Conservation (phyloP, 2,797 vertebrate species). For the Gorsachius magnificus region DNA sequence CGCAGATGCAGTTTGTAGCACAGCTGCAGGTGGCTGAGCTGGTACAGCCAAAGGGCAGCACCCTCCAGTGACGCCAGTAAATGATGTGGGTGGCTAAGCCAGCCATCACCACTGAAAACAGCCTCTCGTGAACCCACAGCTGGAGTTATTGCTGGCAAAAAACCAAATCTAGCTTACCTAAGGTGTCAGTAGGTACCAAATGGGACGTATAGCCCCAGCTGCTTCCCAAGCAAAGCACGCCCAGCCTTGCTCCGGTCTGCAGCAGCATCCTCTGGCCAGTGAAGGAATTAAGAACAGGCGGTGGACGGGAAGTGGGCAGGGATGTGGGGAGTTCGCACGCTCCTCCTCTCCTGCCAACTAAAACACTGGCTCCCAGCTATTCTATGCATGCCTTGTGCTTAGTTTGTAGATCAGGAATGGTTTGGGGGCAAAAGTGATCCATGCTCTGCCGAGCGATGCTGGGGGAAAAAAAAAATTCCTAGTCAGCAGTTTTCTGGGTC, state of each 20-base stretch:
- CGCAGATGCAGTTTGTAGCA: neutral
- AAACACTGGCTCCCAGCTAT: neutral
- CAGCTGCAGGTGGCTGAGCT: neutral
- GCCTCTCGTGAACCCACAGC: neutral
- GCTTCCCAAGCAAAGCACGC: neutral
- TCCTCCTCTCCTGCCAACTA: neutral
- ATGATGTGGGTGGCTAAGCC: neutral
- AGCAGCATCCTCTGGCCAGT: conserved; percentile 26
- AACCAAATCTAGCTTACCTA: neutral
- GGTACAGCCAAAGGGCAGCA: neutral
- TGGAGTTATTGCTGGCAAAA: neutral
- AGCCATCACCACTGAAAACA: accelerated
- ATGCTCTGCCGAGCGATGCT: neutral
- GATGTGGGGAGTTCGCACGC: neutral
- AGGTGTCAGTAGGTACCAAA: neutral
- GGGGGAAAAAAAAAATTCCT: neutral
- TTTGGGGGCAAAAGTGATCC: neutral
- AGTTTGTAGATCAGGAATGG: neutral
- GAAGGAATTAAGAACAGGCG: neutral
- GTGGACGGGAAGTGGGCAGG: neutral
- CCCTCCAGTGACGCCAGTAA: neutral
- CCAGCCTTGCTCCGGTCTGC: neutral
- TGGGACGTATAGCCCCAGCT: accelerated
- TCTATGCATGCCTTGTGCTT: neutral
- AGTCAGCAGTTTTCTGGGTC: neutral